phyloP scores from a whole-genome alignment of 2,888 invertebrate species.

The Ophonus ardosiacus region DNA sequence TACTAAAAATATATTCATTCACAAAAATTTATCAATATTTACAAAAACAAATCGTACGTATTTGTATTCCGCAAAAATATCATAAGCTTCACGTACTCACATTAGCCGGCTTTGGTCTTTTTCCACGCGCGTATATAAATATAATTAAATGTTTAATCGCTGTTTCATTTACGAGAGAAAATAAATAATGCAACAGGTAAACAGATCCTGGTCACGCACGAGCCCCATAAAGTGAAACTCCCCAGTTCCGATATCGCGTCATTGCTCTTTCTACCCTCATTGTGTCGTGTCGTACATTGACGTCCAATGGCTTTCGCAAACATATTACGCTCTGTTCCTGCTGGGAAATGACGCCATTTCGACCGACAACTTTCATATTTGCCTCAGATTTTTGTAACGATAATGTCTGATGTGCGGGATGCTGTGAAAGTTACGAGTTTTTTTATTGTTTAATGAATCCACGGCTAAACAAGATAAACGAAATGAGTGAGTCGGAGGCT shows the following conservation, averaged over 20 bases:
- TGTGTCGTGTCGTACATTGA: neutral
- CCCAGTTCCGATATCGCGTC: constrained; percentile 7
- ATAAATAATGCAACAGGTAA: constrained; percentile 58
- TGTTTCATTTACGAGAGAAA: constrained; percentile 34
- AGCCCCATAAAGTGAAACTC: constrained; percentile 10
- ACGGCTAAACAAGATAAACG: neutral
- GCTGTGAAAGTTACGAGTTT: constrained; percentile 5
- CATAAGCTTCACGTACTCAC: neutral
- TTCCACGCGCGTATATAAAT: neutral
- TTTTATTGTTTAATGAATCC: constrained; percentile 30
- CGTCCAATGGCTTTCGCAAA: constrained; percentile 6
- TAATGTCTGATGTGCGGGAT: constrained; percentile 28
- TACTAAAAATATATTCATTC: too few relatives aligned
- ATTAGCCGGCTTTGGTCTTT: neutral
- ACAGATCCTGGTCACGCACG: constrained; percentile 45
- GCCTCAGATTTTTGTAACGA: constrained; percentile 32
- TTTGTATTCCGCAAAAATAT: too few relatives aligned
- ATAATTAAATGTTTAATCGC: constrained; percentile 51
- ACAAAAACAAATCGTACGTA: too few relatives aligned
- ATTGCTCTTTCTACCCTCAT: neutral
- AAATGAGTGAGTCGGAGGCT: neutral
- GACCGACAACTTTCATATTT: constrained; percentile 14
- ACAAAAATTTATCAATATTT: too few relatives aligned
- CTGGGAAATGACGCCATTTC: constrained; percentile 9
- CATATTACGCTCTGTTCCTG: constrained; percentile 33